phyloP scores from a whole-genome alignment of 1,140 invertebrate genomes.

The Acromyrmex echinatior region DNA sequence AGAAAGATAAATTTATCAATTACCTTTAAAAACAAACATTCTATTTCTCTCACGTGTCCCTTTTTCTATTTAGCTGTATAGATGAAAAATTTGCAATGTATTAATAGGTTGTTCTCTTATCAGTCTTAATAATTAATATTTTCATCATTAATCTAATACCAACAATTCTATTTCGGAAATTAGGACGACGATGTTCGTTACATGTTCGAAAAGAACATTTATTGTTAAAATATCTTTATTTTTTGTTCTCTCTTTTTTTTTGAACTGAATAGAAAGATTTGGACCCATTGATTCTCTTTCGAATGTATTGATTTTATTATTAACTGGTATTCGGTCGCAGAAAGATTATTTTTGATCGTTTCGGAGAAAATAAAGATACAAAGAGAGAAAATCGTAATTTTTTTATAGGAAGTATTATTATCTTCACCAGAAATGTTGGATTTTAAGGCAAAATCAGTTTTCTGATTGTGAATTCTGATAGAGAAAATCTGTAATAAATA shows the following conservation, averaged over 20 bases:
- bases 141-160: neutral
- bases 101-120: neutral
- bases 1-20: neutral
- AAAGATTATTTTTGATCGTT: neutral
- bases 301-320: neutral
- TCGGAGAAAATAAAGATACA: neutral
- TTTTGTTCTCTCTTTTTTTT: neutral
- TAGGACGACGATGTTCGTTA: neutral
- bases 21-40: neutral
- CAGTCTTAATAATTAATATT: neutral
- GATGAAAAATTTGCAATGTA: neutral
- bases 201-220: neutral
- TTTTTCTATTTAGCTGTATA: neutral
- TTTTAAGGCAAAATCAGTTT: no score
- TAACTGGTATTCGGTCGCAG: neutral
- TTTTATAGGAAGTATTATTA: neutral
- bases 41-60: neutral
- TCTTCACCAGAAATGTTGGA: no score
- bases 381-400: neutral
- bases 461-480: no score
- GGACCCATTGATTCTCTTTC: neutral
- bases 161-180: neutral
- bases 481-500: no score
- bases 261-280: slow-evolving; percentile 4
- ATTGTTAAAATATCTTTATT: neutral